A percentile compares a stretch with the other conserved stretches of the same genome.
Conservation (phyloP, 35 echinoderm and acorn worm species). For the Hemicentrotus pulcherrimus region DNA sequence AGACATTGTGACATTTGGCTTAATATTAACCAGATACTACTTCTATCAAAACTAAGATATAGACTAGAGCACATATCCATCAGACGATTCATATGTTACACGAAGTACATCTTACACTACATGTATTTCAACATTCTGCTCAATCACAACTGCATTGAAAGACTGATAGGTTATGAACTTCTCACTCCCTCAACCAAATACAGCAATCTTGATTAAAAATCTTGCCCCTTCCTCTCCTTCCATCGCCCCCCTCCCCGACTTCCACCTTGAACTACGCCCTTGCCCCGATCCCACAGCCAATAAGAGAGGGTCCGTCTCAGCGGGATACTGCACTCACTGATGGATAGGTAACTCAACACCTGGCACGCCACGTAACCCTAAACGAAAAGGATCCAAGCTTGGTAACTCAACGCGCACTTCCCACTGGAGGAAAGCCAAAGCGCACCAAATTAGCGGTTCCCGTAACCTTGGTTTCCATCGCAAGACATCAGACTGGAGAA, state of each 20-base stretch:
- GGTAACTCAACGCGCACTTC: conserved; percentile 1
- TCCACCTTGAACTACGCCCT: background rate
- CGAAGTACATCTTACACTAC: background rate
- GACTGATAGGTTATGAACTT: conserved; percentile 1
- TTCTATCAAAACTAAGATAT: background rate
- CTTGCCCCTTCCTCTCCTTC: background rate
- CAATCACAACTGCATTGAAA: background rate
- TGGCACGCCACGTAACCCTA: conserved; percentile 26
- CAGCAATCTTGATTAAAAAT: conserved; percentile 7
- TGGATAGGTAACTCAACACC: conserved; percentile 31
- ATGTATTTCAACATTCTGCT: background rate
- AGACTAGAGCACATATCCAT: background rate
- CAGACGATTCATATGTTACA: background rate
- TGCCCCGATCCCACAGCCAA: background rate
- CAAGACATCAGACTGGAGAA: conserved; percentile 20
- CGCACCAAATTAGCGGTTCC: background rate
- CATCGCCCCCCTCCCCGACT: background rate
- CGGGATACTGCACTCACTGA: background rate
- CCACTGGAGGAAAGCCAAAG: conserved; percentile 28
- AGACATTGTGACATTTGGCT: background rate
- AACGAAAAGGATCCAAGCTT: background rate
- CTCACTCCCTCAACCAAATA: background rate
- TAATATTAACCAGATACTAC: background rate
- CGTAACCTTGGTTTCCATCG: background rate
- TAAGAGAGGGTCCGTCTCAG: background rate